Evolutionary conservation across 2,113 vertebrate genomes (phyloP), one percentile per base, ranked within the genome.

Genomic region (Tragelaphus scriptus): DNA sequence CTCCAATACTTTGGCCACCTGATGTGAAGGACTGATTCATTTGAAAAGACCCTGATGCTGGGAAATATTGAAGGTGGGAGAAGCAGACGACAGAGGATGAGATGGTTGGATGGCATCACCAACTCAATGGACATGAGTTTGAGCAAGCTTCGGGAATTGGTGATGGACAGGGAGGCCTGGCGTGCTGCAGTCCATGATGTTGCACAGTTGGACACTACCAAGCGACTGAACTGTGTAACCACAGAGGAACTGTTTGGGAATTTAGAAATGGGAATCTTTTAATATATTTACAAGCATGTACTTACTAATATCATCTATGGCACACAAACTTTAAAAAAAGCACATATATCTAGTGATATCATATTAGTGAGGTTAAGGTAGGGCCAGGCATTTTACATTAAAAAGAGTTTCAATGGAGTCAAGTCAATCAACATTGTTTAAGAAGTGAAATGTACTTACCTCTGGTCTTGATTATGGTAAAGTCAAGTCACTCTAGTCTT

Each of bases 391-490:
- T 55, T 55, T 84, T 59, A 36, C 15, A 71, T 89, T 58, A 28
- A 53, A 87, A 85, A 81, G 21, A 17, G 49, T 51, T 55, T 53
- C 58, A 91, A 56, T 11, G 49, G 17, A 91, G 10, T 84, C 26
- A 85, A 28, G 23, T 71, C 44, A 71, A 68, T 3, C 21, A 19
- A n/a, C 14, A 79, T 16, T 17, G 25, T 17, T 82, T 80, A 59
- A 75, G 82, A 84, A 28, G 25, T 63, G 75, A 90, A 90, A 55
- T 77, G 23, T 80, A 95, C 94, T 97, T 95, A 98, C 91, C 90
- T 96, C 36, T 85, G 80, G 12, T 90, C 28, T 14, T 51, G 40
- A 81, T 61, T 47, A 90, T 77, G 2, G 0, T 44, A 28, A 75
- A 23, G 68, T 40, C 68, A 75, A 75, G 68, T 75, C 36, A 40